These are phyloP conservation scores for Trissonchulus latispiculum DNA, from an alignment of 2,888 invertebrate genomes.

Conservation along the genomic window DNA sequence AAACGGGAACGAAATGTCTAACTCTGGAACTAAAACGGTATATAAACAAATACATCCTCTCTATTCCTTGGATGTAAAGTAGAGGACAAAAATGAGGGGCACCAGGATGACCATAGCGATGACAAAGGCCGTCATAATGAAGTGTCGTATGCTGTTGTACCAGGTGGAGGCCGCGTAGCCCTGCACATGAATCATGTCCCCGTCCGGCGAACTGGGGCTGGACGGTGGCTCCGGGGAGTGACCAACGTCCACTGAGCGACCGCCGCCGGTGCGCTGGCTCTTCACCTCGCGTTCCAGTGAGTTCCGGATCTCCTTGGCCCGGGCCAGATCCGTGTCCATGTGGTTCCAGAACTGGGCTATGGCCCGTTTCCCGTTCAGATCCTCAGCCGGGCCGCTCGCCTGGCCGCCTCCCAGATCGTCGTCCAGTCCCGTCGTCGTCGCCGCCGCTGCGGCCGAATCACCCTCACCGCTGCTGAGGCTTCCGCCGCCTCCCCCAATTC, in stretches of 20 bases:
- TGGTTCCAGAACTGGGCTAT: background rate
- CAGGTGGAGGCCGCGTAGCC: background rate
- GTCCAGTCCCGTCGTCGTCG: no score
- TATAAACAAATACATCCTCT: background rate
- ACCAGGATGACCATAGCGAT: background rate
- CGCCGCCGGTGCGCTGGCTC: no score
- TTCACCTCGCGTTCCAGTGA: background rate
- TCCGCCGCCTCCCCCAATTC: no score
- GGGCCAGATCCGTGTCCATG: background rate
- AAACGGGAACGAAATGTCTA: no score
- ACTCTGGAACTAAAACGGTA: background rate
- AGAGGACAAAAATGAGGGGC: background rate
- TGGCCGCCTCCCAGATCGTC: no score
- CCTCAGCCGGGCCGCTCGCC: no score
- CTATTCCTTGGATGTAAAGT: background rate
- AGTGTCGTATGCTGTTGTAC: background rate
- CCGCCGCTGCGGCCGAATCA: no score
- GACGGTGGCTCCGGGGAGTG: background rate
- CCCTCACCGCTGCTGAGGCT: no score
- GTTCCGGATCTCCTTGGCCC: background rate
- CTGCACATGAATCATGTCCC: background rate
- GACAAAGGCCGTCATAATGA: background rate
- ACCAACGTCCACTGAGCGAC: no score
- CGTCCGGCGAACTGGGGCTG: background rate
- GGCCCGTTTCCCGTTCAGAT: background rate